phyloP scores from a whole-genome alignment of 2,888 invertebrate genomes.

The Darwinula stevensoni region DNA sequence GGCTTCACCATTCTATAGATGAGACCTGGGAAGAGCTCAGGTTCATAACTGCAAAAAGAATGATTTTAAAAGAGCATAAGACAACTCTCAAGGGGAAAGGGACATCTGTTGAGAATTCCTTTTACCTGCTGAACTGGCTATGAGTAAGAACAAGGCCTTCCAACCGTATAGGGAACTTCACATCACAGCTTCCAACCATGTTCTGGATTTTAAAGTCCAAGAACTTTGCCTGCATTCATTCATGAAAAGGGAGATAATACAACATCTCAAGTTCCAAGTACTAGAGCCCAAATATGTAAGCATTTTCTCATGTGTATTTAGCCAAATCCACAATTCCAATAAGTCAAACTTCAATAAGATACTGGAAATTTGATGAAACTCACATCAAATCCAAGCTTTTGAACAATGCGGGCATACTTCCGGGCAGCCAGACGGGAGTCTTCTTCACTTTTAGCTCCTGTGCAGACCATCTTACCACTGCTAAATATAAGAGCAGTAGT shows the following conservation, averaged over 20 bases:
- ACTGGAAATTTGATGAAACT: conserved; percentile 14
- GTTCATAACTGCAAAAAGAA: conserved; percentile 45
- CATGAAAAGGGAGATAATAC: too few relatives aligned
- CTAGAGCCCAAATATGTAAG: too few relatives aligned
- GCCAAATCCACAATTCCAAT: too few relatives aligned
- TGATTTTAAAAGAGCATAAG: conserved; percentile 4
- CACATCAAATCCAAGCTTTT: conserved; percentile 42
- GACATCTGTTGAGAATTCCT: neutral
- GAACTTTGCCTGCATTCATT: conserved; percentile 48
- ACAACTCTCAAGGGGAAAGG: conserved; percentile 4
- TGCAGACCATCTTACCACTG: conserved; percentile 63
- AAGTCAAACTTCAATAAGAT: too few relatives aligned
- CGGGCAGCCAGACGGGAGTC: conserved; percentile 43
- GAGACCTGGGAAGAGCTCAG: conserved; percentile 92
- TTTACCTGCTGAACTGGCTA: conserved; percentile 35
- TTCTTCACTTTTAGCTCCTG: conserved; percentile 56
- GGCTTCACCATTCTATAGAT: conserved; percentile 94
- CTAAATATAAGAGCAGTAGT: conserved; percentile 58
- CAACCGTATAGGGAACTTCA: conserved; percentile 50
- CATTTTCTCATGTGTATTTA: too few relatives aligned
- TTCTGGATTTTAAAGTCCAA: conserved; percentile 53
- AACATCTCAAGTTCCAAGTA: too few relatives aligned
- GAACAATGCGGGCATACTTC: conserved; percentile 51
- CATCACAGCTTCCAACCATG: conserved; percentile 62
- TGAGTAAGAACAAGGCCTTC: conserved; percentile 53